These are phyloP conservation scores for Dasypolia templi DNA, from an alignment of 2,888 invertebrate genomes.

Conservation along the genomic window DNA sequence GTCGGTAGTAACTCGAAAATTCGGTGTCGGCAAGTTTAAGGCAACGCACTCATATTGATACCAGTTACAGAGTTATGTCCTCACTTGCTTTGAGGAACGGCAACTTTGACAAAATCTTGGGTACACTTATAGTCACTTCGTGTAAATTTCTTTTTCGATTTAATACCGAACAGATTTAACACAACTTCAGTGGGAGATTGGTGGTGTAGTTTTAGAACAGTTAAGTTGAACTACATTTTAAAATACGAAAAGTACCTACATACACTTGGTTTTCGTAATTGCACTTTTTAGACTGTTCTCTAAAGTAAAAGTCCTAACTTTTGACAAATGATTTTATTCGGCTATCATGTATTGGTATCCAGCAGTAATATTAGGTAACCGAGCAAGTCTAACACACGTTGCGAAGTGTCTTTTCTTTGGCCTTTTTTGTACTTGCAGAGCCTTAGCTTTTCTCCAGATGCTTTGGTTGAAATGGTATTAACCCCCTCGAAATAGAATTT, in stretches of 20 bases:
- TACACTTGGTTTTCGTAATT: neutral
- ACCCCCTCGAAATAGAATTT: too few species aligned
- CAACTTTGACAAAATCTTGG: neutral
- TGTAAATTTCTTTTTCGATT: neutral
- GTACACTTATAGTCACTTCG: conserved; percentile 5
- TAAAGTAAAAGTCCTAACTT: neutral
- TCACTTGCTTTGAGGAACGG: neutral
- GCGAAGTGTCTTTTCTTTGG: too few species aligned
- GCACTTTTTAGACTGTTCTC: neutral
- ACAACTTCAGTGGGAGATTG: neutral
- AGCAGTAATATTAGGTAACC: too few species aligned
- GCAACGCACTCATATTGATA: neutral
- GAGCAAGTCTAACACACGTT: too few species aligned
- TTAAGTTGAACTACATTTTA: neutral
- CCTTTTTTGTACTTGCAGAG: too few species aligned
- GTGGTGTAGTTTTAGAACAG: neutral
- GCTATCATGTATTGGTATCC: too few species aligned
- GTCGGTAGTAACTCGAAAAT: neutral
- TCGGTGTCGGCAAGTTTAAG: neutral
- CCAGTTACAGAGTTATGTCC: neutral
- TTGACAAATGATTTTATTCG: too few species aligned
- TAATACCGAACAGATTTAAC: neutral
- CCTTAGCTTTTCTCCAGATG: too few species aligned
- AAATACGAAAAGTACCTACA: neutral
- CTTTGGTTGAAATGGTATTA: too few species aligned